Evolutionary conservation across 2,888 invertebrate species (phyloP), one percentile per base, ranked within the genome.

Genomic region (Pseudeuparius sepicola): DNA sequence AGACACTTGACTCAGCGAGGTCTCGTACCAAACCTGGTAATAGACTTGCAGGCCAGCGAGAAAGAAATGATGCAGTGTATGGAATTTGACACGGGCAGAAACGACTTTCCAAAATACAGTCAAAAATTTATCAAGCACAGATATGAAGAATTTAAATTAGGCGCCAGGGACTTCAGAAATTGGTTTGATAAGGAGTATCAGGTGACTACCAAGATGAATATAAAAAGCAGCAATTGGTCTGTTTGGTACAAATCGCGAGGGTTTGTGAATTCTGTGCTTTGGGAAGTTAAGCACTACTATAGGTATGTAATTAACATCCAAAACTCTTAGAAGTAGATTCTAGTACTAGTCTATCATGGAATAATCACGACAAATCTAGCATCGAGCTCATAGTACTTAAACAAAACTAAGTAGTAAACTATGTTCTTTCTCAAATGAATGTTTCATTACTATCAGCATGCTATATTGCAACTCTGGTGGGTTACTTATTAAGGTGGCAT

Each of bases 101-200:
- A 48, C 47, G 37, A 51, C 56, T 40, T 52, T 4, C 55, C 54
- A 0, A 48, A 40, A 27, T 55, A 46, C 34, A 47, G 51, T 26
- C 26, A 39, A 30, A 26, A 41, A 14, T 65, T 67, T 43, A 61
- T 75, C 18, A 47, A 60, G 28, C 51, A 64, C 42, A 63, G 67
- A 36, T 67, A 58, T 41, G 47, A 50, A 4, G 54, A 61, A 28
- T 75, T 71, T 71, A 41, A 46, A 7, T 48, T 51, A 27, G 55
- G 46, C 6, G 54, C 55, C 12, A 42, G 48, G 17, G 47, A 49
- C 24, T 63, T 71, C 37, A 61, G 66, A 37, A 45, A 57, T 39
- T 75, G 71, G 70, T 57, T 74, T 31, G 56, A 61, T 16, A 53
- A 59, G 24, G 70, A 73, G 44, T 66, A 66, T 43, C 71, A 73